Evolutionary conservation across 2,113 vertebrate genomes (phyloP).

Genomic region (Pogonocichla stellata): DNA sequence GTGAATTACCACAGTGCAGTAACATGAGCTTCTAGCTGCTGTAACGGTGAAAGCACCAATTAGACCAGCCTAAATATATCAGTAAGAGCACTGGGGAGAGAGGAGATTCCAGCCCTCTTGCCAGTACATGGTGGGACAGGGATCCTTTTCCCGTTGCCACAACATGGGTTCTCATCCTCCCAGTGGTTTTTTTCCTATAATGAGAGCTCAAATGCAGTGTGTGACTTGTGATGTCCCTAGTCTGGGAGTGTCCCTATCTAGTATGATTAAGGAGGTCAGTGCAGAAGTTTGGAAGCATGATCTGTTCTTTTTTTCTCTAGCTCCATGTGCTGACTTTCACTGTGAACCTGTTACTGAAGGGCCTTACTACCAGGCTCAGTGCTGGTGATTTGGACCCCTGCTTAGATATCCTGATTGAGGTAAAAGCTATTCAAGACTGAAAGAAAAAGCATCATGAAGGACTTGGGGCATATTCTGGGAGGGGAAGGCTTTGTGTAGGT

Average conservation of each 20-base stretch:
- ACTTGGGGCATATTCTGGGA: background rate
- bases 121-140: background rate
- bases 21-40: background rate
- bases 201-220: background rate
- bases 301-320: constrained; percentile 65
- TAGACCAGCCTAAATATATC: background rate
- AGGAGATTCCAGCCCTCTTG: background rate
- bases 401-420: constrained; percentile 86
- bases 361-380: constrained; percentile 78
- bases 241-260: background rate
- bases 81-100: background rate
- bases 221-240: background rate
- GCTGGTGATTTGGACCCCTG: constrained; percentile 89
- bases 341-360: constrained; percentile 85
- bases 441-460: background rate
- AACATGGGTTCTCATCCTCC: background rate
- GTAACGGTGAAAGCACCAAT: background rate
- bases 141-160: background rate
- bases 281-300: background rate
- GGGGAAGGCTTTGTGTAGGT: background rate
- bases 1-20: background rate
- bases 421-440: constrained; percentile 54
- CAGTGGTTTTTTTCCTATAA: background rate
- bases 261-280: background rate
- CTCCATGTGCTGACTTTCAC: constrained; percentile 95